Evolutionary conservation across 2,888 invertebrate species (phyloP), one percentile per base, ranked within the genome.

Genomic region (Conistra vaccinii): DNA sequence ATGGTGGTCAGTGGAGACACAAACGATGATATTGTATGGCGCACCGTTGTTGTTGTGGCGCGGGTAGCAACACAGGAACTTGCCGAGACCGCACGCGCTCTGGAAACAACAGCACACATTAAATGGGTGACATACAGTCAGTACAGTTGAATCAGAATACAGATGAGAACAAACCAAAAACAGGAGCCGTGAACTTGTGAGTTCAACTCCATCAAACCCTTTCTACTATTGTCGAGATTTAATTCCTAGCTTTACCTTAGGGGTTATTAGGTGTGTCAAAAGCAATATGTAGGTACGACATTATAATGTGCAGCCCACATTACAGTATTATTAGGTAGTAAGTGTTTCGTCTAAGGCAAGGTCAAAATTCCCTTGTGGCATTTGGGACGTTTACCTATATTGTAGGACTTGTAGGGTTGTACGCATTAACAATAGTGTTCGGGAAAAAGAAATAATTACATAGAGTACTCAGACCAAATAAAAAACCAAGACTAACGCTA

Each of bases 21-120:
- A n/a, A n/a, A 48, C 1, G 12, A 39, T 32, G 9, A 5, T 10
- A 35, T 35, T 3, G 32, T n/a, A 7, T 55, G 2, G 29, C 67
- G n/a, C 84, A 95, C 95, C 95, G 90, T 93, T 76, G 35, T 89
- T 88, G 78, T 78, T 89, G 2, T 92, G 90, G 80, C 93, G 91
- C 73, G 96, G 96, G 92, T 97, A 97, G 88, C 98, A 98, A 89
- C 98, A 98, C 79, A 97, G 97, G 83, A 96, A 97, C 90, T 97
- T 97, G 14, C 97, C 97, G 0, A 93, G 92, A 48, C 97, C 97
- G 86, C 98, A 98, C 32, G 97, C 96, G 20, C 97, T 97, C 98
- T 98, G 67, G 26, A 32, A 66, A 83, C 20, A 65, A 60, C 29
- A 60, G 6, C 20, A 2, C 20, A 23, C 32, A 14, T 39, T n/a